These are phyloP conservation scores for Bombus waltoni DNA, from an alignment of 1,140 invertebrate genomes.

Conservation along the genomic window DNA sequence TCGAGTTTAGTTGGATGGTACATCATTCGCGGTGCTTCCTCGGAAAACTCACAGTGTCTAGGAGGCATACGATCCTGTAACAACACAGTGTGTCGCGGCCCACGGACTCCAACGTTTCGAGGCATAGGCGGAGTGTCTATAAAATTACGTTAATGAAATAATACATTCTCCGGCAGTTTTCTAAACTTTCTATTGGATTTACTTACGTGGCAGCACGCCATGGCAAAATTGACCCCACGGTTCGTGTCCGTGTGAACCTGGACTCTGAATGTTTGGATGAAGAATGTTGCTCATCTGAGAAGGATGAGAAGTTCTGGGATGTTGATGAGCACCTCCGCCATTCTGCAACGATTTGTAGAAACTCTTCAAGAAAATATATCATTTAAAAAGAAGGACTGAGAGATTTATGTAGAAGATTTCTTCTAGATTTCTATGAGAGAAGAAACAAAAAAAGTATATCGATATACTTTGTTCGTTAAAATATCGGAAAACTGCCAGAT, in stretches of 20 bases:
- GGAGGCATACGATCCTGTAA: constrained; percentile 75
- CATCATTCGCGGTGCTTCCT: constrained; percentile 71
- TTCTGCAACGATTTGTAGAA: constrained; percentile 64
- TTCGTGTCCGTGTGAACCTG: constrained; percentile 71
- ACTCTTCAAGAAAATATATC: not conserved
- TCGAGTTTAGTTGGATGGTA: constrained; percentile 71
- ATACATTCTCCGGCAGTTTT: not conserved
- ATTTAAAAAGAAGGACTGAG: not conserved
- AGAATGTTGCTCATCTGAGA: constrained; percentile 69
- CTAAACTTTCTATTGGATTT: not conserved
- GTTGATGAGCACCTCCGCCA: constrained; percentile 72
- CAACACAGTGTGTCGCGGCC: constrained; percentile 78
- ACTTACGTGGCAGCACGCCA: constrained; percentile 78
- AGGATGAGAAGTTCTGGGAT: constrained; percentile 67
- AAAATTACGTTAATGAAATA: constrained; percentile 15
- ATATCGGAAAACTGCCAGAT: no score
- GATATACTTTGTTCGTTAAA: no score
- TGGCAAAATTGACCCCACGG: constrained; percentile 80
- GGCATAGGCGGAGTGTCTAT: constrained; percentile 59
- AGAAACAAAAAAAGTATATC: no score
- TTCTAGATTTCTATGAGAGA: no score
- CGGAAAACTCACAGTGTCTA: constrained; percentile 75
- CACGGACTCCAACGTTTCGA: constrained; percentile 70
- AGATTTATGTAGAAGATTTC: not conserved
- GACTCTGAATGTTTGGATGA: constrained; percentile 74